A percentile compares a stretch with the other conserved stretches of the same genome.
Evolutionary conservation across 2,797 vertebrate genomes (phyloP).

Genomic region (Muscicapa comitata): DNA sequence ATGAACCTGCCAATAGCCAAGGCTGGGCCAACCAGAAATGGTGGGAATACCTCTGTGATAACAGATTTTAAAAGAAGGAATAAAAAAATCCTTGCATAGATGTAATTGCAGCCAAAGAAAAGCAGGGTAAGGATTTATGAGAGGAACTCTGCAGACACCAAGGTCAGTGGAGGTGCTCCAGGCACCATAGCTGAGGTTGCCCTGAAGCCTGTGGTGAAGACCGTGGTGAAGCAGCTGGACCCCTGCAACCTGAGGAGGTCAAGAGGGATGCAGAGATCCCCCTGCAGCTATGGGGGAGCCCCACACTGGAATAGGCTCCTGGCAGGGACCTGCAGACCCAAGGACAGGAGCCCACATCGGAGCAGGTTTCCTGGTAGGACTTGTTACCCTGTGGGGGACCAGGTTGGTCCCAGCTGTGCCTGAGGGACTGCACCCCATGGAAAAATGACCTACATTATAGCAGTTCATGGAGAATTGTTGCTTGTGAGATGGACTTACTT

Average conservation of each 20-base stretch:
- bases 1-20: background rate
- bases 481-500: background rate
- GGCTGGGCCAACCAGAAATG: background rate
- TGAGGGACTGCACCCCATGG: accelerated
- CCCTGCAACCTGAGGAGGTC: background rate
- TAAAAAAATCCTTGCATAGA: background rate
- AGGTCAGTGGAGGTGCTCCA: background rate
- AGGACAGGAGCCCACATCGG: too few species aligned
- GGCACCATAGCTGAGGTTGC: accelerated
- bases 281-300: background rate
- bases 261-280: background rate
- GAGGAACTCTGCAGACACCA: background rate
- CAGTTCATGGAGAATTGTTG: background rate
- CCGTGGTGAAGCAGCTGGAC: background rate
- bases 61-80: background rate
- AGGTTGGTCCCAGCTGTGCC: too few species aligned
- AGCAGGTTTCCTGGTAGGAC: background rate
- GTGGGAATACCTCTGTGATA: background rate
- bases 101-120: accelerated
- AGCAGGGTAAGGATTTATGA: background rate
- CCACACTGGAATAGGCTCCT: background rate
- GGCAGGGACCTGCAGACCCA: background rate
- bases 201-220: background rate
- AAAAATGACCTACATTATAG: background rate
- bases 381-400: background rate